Evolutionary conservation across 2,797 vertebrate genomes (phyloP).

Genomic region (Moxostoma hubbsi): DNA sequence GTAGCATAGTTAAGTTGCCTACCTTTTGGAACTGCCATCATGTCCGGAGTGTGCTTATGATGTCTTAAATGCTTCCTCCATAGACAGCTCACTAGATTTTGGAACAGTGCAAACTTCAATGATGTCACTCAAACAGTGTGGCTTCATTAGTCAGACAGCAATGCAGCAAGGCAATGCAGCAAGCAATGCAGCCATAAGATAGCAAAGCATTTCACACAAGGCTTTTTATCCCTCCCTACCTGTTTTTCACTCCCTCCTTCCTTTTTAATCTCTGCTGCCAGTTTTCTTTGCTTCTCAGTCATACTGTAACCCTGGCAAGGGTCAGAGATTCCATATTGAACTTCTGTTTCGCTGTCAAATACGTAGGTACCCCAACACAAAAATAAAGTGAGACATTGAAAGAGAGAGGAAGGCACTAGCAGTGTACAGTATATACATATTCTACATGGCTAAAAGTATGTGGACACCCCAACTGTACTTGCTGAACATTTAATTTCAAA

Average conservation of each 20-base stretch:
- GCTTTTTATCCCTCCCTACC: slow-evolving; percentile 39
- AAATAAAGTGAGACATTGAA: no score
- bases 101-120: slow-evolving; percentile 60
- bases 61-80: no score
- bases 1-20: slow-evolving; percentile 39
- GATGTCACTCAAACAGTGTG: slow-evolving; percentile 56
- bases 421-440: no score
- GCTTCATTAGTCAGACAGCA: slow-evolving; percentile 66
- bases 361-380: no score
- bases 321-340: slow-evolving; percentile 66
- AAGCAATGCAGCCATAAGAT: slow-evolving; percentile 58
- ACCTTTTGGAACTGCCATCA: no score
- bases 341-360: slow-evolving; percentile 49
- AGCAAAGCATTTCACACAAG: slow-evolving; percentile 59
- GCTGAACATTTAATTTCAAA: no score
- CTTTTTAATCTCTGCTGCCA: slow-evolving; percentile 54
- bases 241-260: slow-evolving; percentile 7
- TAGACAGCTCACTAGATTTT: no score
- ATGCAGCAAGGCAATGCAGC: background rate
- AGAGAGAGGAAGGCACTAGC: no score
- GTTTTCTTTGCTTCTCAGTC: slow-evolving; percentile 58
- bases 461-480: no score
- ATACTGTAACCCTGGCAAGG: slow-evolving; percentile 48
- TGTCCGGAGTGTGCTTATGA: no score
- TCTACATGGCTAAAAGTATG: no score